Base-by-base conservation (phyloP, 2,113 vertebrate genomes). In the Hydrolagus affinis region DNA sequence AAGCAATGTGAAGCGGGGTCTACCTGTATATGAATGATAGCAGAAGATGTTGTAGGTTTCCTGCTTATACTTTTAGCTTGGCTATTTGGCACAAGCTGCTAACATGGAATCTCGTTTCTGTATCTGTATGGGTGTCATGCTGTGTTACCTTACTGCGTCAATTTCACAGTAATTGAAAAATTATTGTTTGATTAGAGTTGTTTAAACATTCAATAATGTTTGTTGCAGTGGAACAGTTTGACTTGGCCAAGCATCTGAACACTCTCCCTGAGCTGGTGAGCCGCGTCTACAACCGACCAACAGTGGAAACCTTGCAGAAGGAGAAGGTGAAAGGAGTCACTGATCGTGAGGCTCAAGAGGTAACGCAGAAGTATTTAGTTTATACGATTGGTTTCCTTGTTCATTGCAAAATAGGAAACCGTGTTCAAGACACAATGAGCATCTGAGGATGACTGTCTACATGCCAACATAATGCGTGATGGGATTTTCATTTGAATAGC, bases 271-370 rank as follows among this genome's bases (percentile, higher is more conserved):
- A 97, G 88, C 91, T 99, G 0, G 90, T 99, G 17, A 87, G 90
- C 44, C 89, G 98, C 90, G 93, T 94, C 74, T 99, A 94, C 89
- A 99, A 99, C 89, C 91, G 98, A 86, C 97, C 98, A 0, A 96
- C 93, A 19, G 86, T 98, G 85, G 91, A 95, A 68, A 96, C 93
- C 0, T 87, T 99, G 89, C 91, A 94, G 90, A 96, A 90, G 0
- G 93, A 94, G 85, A 88, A 89, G 8, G 90, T 99, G 88, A 91
- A 93, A 86, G 97, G 97, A 88, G 88, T 91, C 11, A 92, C 91
- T 8, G 73, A 89, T 0, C 87, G 90, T 32, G 14, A 0, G 10
- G 87, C 0, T 17, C 21, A 97, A 0, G 87, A 93, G 94, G 98
- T 98, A 64, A 78, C 30, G 28, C 25, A 21, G 66, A 83, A 83